A percentile compares a stretch with the other conserved stretches of the same genome.
Conservation (phyloP, 2,113 vertebrate species). For the Ceratotherium simum region DNA sequence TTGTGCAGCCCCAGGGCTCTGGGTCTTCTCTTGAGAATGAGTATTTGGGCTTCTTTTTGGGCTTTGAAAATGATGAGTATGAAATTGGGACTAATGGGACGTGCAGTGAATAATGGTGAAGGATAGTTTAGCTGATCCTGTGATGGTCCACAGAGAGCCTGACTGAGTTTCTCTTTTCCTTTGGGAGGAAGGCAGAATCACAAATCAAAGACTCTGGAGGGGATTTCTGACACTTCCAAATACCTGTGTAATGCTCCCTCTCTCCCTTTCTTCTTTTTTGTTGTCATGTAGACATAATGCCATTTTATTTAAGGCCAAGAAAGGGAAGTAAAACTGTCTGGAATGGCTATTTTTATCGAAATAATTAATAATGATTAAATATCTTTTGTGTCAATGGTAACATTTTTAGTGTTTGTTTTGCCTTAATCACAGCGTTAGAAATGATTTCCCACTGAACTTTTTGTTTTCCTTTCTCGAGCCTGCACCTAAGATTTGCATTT, state of each 20-base stretch:
- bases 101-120: neutral
- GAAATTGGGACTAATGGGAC: neutral
- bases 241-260: neutral
- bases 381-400: neutral
- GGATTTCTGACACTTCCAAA: neutral
- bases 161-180: neutral
- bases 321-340: neutral
- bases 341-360: conserved; percentile 53
- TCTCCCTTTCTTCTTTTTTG: neutral
- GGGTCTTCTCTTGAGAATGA: neutral
- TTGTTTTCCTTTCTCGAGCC: neutral
- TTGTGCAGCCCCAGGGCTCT: neutral
- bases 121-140: neutral
- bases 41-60: neutral
- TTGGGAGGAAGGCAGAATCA: neutral
- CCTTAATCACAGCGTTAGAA: neutral
- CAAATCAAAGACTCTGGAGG: neutral
- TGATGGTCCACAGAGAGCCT: neutral
- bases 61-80: conserved; percentile 17
- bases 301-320: neutral
- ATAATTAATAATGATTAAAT: conserved; percentile 44
- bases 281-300: neutral
- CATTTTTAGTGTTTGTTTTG: conserved; percentile 14
- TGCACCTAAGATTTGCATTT: conserved; percentile 16
- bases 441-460: conserved; percentile 20